Evolutionary conservation across 1,140 invertebrate species (phyloP), one percentile per base, ranked within the genome.

Genomic region (Uloborus diversus): DNA sequence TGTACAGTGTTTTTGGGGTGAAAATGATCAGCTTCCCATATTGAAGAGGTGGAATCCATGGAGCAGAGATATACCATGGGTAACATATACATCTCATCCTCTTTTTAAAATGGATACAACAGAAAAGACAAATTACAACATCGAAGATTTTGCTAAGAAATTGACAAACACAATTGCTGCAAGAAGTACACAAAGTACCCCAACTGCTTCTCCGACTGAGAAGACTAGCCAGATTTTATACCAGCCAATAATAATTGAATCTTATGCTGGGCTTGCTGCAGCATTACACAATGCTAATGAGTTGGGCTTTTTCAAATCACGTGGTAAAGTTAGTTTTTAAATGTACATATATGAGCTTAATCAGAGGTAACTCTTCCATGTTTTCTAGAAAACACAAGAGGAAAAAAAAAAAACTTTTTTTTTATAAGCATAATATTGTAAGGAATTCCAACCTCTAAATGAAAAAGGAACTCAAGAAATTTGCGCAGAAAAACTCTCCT

Each of bases 1-100:
- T 2, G 88, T 94, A 14, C 89, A 93, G 71, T 85, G 93, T 30
- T 90, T 92, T 86, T 94, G 93, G 92, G 93, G 92, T 83, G 89
- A 90, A 83, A 91, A 91, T 0, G 87, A 91, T 83, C 90, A 91
- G 1, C 83, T 93, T 25, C 87, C 90, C 1, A 88, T 94, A 82
- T 88, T 90, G 69, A 92, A 92, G 81, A 91, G 91, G 80, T 96
- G 94, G 94, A 96, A 96, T 86, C 94, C 94, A 2, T 95, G 94
- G 87, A 90, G 90, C 79, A 90, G 90, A 76, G 90, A 92, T 62
- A 92, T 94, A 81, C 94, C 94, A 0, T 94, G 91, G 86, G 87
- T 91, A 5, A 95, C 93, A 1, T 92, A 93, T 81, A 90, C 92
- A 1, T 94, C 92, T 80, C 94, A 95, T 88, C 94, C 94, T 9